Evolutionary conservation across 2,888 invertebrate species (phyloP).

Genomic region (Punctoribates punctum): DNA sequence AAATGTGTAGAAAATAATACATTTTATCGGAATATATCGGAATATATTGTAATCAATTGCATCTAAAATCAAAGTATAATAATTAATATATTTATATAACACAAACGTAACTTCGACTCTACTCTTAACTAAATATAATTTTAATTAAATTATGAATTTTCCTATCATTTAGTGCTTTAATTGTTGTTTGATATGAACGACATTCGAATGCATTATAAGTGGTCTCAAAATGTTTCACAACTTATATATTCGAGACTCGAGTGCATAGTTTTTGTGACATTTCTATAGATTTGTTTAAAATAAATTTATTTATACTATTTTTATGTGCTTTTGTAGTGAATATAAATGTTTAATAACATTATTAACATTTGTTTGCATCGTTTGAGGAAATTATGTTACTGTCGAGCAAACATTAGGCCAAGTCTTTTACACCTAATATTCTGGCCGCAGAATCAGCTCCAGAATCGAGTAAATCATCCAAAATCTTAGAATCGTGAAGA

Average conservation of each 20-base stretch:
- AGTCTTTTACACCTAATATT: slow-evolving; percentile 66
- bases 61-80: slow-evolving; percentile 13
- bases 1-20: slow-evolving; percentile 8
- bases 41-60: slow-evolving; percentile 10
- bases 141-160: not conserved
- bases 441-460: slow-evolving; percentile 73
- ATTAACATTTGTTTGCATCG: slow-evolving; percentile 18
- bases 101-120: not conserved
- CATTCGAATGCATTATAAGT: not conserved
- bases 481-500: slow-evolving; percentile 75
- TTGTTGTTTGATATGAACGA: not conserved
- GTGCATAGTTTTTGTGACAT: slow-evolving; percentile 26
- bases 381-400: not conserved
- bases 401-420: slow-evolving; percentile 5
- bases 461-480: slow-evolving; percentile 75
- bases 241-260: not conserved
- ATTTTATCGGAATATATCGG: too few relatives aligned
- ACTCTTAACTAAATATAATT: not conserved
- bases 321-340: not conserved
- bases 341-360: not conserved
- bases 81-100: not conserved
- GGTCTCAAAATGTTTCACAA: not conserved
- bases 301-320: not conserved
- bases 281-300: not conserved
- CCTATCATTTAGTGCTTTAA: slow-evolving; percentile 17